Evolutionary conservation across 2,888 invertebrate species (phyloP), one percentile per base, ranked within the genome.

Genomic region (Cyaniris semiargus): DNA sequence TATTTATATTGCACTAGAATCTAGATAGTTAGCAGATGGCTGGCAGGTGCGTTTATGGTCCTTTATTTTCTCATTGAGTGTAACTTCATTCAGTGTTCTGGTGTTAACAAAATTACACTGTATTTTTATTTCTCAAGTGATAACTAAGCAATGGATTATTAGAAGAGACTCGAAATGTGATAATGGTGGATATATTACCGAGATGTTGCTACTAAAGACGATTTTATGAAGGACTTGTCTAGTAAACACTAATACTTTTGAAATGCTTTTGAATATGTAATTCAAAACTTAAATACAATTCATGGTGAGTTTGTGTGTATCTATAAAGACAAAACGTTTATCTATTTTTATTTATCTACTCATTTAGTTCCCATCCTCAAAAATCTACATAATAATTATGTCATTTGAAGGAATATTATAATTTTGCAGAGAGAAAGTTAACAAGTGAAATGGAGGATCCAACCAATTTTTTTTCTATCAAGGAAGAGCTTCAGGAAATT

Each of bases 1-100:
- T 66, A 66, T 66, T 66, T 66, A 27, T 27, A 27, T 60, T 60
- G 13, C 13, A 60, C 27, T 27, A 27, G 27, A 27, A n/a, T n/a
- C 23, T 60, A 60, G 3, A 60, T 66, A 66, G 27, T 6, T 66
- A 27, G 27, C 66, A 66, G 66, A 66, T 66, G 66, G 66, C 66
- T 66, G 31, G 27, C 66, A 66, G 66, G 66, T 66, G 66, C 66
- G 66, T 66, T 66, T 21, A 27, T 31, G 18, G 6, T 31, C 66
- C 13, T 60, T 27, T 5, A 18, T 8, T 27, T 66, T 15, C 27
- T 27, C 15, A 23, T 15, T 7, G 31, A 15, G 15, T 13, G 15
- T 27, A 3, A 27, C 31, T 13, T 21, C 6, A 23, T 10, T 13
- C 21, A 58, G 10, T 21, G 58, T 60, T 21, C 23, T 66, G 15